These are phyloP conservation scores for Triplophysa bombifrons DNA, from an alignment of 2,797 vertebrate species.

Conservation along the genomic window DNA sequence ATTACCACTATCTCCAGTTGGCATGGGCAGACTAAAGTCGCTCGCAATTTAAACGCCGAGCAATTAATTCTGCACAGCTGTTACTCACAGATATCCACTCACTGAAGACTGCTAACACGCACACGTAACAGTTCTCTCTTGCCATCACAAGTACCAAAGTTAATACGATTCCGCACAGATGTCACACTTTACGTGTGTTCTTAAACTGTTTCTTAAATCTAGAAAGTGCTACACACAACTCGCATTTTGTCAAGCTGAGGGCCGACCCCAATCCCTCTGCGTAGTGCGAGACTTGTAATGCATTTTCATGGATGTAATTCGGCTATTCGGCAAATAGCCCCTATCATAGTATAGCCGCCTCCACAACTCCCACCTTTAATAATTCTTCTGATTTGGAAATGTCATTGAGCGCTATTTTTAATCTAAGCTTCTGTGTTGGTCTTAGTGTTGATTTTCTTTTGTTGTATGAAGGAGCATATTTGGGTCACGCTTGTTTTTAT, in stretches of 20 bases:
- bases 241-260: conserved; percentile 10
- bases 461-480: conserved; percentile 51
- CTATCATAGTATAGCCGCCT: conserved; percentile 53
- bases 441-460: conserved; percentile 37
- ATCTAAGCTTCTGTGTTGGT: conserved; percentile 25
- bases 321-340: conserved; percentile 30
- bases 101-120: conserved; percentile 16
- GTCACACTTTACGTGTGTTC: neutral
- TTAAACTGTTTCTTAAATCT: conserved; percentile 5
- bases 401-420: conserved; percentile 46
- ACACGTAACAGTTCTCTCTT: neutral
- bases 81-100: conserved; percentile 46
- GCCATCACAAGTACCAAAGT: conserved; percentile 9
- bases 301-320: conserved; percentile 29
- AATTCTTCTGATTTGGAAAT: conserved; percentile 46
- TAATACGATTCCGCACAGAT: neutral
- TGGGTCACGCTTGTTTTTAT: conserved; percentile 49
- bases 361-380: conserved; percentile 47
- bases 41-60: conserved; percentile 64
- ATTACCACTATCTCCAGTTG: conserved; percentile 68
- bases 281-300: conserved; percentile 22
- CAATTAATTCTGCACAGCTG: conserved; percentile 66
- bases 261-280: conserved; percentile 3
- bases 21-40: conserved; percentile 64
- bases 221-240: conserved; percentile 1